phyloP scores from a whole-genome alignment of 2,113 vertebrate species.

The Myanophis thanlyinensis region DNA sequence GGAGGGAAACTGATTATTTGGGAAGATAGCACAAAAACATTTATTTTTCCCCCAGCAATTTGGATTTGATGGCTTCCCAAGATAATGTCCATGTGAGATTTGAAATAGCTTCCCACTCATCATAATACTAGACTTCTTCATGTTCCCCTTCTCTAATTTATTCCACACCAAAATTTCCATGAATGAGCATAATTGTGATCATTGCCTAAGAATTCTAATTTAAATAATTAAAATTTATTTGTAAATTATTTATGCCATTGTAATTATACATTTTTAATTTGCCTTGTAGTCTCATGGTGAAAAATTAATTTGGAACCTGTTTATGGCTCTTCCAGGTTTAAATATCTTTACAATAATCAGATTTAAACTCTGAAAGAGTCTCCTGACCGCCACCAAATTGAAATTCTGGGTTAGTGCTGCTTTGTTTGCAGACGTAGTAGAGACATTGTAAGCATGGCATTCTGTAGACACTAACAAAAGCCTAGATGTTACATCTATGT shows the following conservation, averaged over 20 bases:
- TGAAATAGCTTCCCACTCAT: neutral
- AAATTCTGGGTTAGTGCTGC: neutral
- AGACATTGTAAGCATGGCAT: neutral
- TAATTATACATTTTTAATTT: neutral
- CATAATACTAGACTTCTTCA: neutral
- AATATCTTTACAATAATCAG: neutral
- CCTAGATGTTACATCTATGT: neutral
- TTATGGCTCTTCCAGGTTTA: neutral
- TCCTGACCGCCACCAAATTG: neutral
- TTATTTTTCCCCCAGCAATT: neutral
- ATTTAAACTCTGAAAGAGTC: neutral
- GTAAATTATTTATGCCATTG: neutral
- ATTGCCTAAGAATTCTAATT: neutral
- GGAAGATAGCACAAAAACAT: neutral
- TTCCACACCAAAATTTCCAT: neutral
- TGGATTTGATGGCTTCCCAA: neutral
- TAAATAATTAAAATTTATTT: neutral
- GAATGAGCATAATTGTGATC: neutral
- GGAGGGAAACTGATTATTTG: neutral
- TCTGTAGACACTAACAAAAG: neutral
- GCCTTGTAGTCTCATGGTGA: neutral
- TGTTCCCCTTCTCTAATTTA: neutral
- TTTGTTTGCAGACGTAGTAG: neutral
- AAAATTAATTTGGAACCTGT: neutral
- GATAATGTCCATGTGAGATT: neutral